Percentiles rank a stretch among this genome's conserved stretches.
phyloP scores from a whole-genome alignment of 2,113 vertebrate genomes.

The Prochilodus magdalenae region DNA sequence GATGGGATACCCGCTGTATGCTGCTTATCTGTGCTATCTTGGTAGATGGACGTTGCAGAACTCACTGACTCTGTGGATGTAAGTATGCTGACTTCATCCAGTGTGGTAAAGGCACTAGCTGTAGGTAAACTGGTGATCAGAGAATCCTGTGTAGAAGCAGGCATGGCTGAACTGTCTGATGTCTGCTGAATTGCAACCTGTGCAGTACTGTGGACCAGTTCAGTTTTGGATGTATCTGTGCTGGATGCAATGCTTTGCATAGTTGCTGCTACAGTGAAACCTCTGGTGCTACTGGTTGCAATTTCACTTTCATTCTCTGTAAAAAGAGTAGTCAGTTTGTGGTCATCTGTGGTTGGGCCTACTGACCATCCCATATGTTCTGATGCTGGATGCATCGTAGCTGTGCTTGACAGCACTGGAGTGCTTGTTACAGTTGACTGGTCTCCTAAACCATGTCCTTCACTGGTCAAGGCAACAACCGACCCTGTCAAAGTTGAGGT shows the following conservation, averaged over 20 bases:
- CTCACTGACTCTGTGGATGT: conserved; percentile 42
- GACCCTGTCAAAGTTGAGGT: conserved; percentile 11
- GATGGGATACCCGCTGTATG: conserved; percentile 64
- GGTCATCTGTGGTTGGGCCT: not conserved
- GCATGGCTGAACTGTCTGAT: conserved; percentile 10
- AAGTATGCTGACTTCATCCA: conserved; percentile 45
- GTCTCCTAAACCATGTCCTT: too few relatives aligned
- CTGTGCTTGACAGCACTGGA: conserved; percentile 7
- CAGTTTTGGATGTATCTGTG: not conserved
- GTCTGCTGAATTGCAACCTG: not conserved
- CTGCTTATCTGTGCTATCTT: conserved; percentile 66
- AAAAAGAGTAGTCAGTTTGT: not conserved
- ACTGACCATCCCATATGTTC: not conserved
- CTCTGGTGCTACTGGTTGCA: not conserved
- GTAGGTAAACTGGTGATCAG: conserved; percentile 17
- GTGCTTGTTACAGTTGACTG: conserved; percentile 5
- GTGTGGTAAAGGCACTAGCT: conserved; percentile 22
- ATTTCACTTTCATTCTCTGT: not conserved
- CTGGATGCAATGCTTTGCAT: not conserved
- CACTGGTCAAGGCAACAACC: not conserved
- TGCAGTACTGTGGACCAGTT: not conserved
- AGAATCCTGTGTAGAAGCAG: conserved; percentile 11
- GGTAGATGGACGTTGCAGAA: conserved; percentile 64
- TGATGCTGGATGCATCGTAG: not conserved
- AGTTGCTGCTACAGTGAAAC: not conserved